A percentile compares a stretch with the other conserved stretches of the same genome.
Evolutionary conservation across 2,888 invertebrate species (phyloP).

Genomic region (Noctua janthina): DNA sequence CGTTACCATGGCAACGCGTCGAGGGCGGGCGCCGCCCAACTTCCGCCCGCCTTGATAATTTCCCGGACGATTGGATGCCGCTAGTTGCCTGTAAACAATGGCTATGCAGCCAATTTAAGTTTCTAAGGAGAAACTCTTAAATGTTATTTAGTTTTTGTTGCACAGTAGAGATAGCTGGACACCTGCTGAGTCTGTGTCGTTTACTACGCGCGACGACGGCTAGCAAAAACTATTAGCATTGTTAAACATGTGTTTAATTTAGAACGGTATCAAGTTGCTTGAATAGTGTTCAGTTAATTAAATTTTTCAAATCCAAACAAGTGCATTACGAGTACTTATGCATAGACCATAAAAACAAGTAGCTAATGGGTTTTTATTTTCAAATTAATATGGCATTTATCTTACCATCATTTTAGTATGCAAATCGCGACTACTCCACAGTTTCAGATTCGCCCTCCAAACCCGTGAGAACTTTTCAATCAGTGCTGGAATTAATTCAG

Average conservation of each 20-base stretch:
- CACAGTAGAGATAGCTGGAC: conserved; percentile 45
- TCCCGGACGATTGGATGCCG: conserved; percentile 82
- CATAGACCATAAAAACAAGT: conserved; percentile 5
- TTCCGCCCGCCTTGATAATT: conserved; percentile 81
- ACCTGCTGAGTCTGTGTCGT: conserved; percentile 26
- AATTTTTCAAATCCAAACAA: conserved; percentile 11
- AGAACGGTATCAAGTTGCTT: neutral
- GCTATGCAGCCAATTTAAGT: conserved; percentile 82
- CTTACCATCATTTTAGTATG: conserved; percentile 15
- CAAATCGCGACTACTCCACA: conserved; percentile 29
- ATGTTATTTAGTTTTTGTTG: conserved; percentile 61
- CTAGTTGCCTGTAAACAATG: conserved; percentile 79
- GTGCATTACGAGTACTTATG: neutral
- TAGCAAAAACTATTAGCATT: conserved; percentile 46
- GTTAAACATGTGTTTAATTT: conserved; percentile 41
- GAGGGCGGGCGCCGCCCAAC: conserved; percentile 76
- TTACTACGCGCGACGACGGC: neutral
- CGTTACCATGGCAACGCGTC: conserved; percentile 82
- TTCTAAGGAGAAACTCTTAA: conserved; percentile 66
- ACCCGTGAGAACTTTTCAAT: conserved; percentile 78
- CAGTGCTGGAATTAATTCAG: conserved; percentile 79
- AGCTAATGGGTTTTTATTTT: neutral
- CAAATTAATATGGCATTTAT: neutral
- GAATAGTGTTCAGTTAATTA: conserved; percentile 24
- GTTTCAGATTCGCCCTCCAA: conserved; percentile 46